A percentile compares a stretch with the other conserved stretches of the same genome.
phyloP scores from a whole-genome alignment of 1,140 invertebrate species.

The Homalodisca vitripennis region DNA sequence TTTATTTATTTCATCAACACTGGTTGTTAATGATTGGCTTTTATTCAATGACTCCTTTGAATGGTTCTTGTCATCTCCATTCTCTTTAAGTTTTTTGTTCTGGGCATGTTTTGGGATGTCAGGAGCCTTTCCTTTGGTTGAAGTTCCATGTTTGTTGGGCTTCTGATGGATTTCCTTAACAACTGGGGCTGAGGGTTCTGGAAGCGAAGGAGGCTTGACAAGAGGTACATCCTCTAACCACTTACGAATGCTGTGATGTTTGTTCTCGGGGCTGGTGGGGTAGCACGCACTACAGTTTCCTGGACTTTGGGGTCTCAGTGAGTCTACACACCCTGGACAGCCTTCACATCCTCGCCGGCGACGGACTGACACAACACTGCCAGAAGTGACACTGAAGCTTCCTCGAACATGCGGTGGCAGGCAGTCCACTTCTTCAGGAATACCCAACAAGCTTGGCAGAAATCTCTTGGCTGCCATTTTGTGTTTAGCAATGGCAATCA shows the following conservation, averaged over 20 bases:
- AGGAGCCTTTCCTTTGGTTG: constrained; percentile 13
- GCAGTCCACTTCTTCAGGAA: constrained; percentile 70
- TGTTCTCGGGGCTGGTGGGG: constrained; percentile 57
- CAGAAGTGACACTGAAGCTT: constrained; percentile 7
- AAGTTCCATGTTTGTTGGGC: neutral
- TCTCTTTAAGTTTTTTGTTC: too few relatives aligned
- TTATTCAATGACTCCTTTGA: neutral
- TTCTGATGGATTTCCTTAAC: neutral
- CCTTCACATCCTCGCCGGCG: constrained; percentile 58
- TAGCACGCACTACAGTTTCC: constrained; percentile 55
- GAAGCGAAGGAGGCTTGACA: constrained; percentile 34
- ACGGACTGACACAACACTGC: constrained; percentile 53
- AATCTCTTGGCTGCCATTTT: constrained; percentile 81
- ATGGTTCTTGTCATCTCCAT: neutral
- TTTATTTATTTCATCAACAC: constrained; percentile 8
- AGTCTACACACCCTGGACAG: constrained; percentile 65
- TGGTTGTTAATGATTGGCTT: neutral
- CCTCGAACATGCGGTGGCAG: constrained; percentile 43
- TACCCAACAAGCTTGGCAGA: constrained; percentile 71
- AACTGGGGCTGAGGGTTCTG: neutral
- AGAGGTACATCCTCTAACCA: constrained; percentile 71
- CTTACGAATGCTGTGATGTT: constrained; percentile 68
- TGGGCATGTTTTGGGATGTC: constrained; percentile 12
- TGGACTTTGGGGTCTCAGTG: constrained; percentile 19
- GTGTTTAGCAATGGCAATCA: constrained; percentile 81